A percentile compares a stretch with the other conserved stretches of the same genome.
Evolutionary conservation across 2,797 vertebrate genomes (phyloP).

Genomic region (Phyllotis vaccarum): DNA sequence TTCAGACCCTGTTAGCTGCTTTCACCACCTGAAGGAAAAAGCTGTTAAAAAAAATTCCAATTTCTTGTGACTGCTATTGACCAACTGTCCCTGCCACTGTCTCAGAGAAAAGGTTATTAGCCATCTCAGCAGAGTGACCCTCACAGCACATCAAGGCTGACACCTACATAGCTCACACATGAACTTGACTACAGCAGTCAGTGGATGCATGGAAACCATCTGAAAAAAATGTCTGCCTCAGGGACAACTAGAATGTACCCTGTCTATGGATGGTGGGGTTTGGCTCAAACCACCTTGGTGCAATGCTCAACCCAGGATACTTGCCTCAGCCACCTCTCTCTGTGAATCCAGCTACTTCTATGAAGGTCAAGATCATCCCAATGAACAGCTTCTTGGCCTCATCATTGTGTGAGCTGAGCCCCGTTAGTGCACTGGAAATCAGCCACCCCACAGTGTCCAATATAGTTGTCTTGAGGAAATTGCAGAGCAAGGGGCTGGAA

Average conservation of each 20-base stretch:
- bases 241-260: fast-evolving
- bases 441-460: not conserved
- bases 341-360: not conserved
- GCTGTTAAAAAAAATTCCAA: not conserved
- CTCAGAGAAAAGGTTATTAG: not conserved
- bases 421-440: not conserved
- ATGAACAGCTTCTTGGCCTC: not conserved
- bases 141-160: too few species aligned
- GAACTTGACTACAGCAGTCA: fast-evolving
- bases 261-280: fast-evolving
- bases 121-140: fast-evolving
- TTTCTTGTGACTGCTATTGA: not conserved
- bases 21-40: not conserved
- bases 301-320: not conserved
- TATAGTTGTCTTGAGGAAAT: not conserved
- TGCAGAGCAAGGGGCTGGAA: too few species aligned
- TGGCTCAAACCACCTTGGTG: fast-evolving
- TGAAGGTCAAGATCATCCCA: not conserved
- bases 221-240: fast-evolving
- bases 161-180: fast-evolving
- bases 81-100: not conserved
- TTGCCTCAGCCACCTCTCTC: not conserved
- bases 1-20: not conserved
- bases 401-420: not conserved
- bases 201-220: fast-evolving